Evolutionary conservation across 2,888 invertebrate species (phyloP).

Genomic region (Ditula angustiorana): DNA sequence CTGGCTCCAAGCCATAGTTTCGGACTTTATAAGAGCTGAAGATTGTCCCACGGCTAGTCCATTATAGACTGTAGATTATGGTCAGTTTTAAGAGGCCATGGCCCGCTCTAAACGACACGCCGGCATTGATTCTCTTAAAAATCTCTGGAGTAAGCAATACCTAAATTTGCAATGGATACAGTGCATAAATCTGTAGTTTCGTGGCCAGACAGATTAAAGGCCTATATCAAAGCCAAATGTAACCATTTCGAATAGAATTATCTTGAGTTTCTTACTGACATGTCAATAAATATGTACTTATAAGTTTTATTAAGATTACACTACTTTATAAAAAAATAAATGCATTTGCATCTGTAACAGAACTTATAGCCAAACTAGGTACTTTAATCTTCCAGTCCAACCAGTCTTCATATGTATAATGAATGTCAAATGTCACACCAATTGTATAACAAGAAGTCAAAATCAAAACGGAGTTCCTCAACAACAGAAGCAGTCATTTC

Average conservation of each 20-base stretch:
- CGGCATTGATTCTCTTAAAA: constrained; percentile 5
- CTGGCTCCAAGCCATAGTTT: constrained; percentile 3
- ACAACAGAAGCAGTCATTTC: no score
- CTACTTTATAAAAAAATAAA: background rate
- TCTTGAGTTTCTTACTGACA: background rate
- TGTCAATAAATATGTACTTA: background rate
- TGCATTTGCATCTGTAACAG: constrained; percentile 9
- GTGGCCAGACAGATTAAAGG: background rate
- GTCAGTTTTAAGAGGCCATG: background rate
- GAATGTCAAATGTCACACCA: no score
- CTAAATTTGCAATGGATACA: constrained; percentile 12
- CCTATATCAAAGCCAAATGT: background rate
- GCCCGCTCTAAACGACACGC: background rate
- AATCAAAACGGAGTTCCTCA: no score
- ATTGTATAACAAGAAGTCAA: no score
- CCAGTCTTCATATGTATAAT: no score
- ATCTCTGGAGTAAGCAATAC: constrained; percentile 4
- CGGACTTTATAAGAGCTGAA: background rate
- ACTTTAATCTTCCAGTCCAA: no score
- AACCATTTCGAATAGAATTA: background rate
- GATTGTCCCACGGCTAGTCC: constrained; percentile 25
- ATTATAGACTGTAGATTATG: constrained; percentile 28
- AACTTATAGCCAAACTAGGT: background rate
- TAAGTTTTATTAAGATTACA: background rate
- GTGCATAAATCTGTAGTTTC: constrained; percentile 6